Conservation (phyloP, 2,797 vertebrate species). For the Pantherophis vulpinus region DNA sequence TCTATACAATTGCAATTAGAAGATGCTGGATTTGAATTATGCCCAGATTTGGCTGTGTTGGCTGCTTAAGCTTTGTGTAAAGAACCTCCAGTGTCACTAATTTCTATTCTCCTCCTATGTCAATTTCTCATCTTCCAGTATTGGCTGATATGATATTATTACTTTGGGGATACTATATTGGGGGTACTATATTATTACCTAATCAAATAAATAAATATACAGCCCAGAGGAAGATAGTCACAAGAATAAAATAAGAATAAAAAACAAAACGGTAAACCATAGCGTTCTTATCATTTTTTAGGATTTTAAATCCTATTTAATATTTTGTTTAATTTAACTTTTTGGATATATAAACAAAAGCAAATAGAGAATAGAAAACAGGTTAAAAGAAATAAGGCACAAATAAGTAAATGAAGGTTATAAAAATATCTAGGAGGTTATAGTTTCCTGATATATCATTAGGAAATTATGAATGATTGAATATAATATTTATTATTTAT, state of each 20-base stretch:
- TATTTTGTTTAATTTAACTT: not conserved
- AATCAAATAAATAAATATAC: not conserved
- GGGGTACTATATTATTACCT: not conserved
- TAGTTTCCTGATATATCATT: not conserved
- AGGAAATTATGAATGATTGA: not conserved
- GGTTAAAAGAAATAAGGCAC: not conserved
- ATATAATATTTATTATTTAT: not conserved
- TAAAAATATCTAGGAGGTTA: not conserved
- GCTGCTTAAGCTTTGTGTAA: not conserved
- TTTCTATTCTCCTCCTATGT: not conserved
- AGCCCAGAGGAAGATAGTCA: not conserved
- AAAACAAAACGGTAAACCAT: not conserved
- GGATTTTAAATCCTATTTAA: not conserved
- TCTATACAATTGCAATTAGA: not conserved
- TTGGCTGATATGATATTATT: not conserved
- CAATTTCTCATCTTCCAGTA: not conserved
- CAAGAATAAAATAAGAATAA: not conserved
- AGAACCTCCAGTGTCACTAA: not conserved
- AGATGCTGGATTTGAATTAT: not conserved
- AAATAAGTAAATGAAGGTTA: not conserved
- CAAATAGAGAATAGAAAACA: not conserved
- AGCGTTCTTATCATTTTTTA: not conserved
- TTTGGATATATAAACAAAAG: not conserved
- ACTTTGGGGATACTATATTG: not conserved
- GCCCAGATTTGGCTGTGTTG: not conserved